These are phyloP conservation scores for Menidia menidia DNA, from an alignment of 2,797 vertebrate species.

Conservation along the genomic window DNA sequence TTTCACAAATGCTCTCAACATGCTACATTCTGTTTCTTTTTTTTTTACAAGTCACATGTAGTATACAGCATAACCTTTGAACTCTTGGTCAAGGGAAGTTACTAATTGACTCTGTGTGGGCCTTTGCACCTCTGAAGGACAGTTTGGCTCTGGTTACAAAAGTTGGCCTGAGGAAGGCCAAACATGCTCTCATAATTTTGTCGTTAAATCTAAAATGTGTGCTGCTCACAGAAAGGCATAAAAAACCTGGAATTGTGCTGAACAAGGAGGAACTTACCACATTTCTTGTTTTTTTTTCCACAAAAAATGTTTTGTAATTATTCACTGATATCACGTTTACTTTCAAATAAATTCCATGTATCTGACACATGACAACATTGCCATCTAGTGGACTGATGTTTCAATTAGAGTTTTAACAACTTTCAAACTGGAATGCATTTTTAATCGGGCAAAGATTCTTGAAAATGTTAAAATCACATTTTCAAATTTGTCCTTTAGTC, in stretches of 20 bases:
- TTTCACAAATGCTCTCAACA: not conserved
- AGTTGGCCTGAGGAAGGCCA: not conserved
- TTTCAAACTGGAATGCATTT: not conserved
- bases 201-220: not conserved
- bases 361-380: not conserved
- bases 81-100: slow-evolving; percentile 50
- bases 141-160: not conserved
- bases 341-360: not conserved
- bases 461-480: fast-evolving
- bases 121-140: slow-evolving; percentile 51
- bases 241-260: not conserved
- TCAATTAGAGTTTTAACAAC: not conserved
- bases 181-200: not conserved
- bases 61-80: slow-evolving; percentile 62
- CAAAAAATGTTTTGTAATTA: not conserved
- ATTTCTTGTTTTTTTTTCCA: not conserved
- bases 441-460: not conserved
- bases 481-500: not conserved
- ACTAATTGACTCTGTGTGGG: slow-evolving; percentile 68
- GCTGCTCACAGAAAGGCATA: not conserved
- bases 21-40: slow-evolving; percentile 12
- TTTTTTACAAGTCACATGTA: slow-evolving; percentile 21
- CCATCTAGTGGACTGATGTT: slow-evolving; percentile 61
- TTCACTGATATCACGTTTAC: not conserved
- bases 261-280: not conserved